Conservation (phyloP, 1,140 invertebrate species). For the Zaprionus gabonicus region DNA sequence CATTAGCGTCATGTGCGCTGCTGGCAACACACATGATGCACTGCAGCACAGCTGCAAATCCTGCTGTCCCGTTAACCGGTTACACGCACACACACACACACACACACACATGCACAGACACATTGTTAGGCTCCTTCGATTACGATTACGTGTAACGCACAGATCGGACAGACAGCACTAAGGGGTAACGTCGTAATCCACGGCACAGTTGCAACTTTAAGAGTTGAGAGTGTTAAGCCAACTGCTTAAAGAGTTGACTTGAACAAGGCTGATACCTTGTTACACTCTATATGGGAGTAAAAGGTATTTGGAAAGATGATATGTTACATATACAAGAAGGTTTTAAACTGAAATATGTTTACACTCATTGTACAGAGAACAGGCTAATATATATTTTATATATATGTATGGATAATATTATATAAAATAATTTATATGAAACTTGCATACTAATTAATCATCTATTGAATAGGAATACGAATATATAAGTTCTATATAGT, state of each 20-base stretch:
- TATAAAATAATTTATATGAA: too few relatives aligned
- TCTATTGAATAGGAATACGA: too few relatives aligned
- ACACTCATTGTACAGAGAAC: too few relatives aligned
- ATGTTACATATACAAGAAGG: too few relatives aligned
- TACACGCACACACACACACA: constrained; percentile 5
- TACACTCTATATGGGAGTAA: too few relatives aligned
- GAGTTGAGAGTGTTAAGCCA: not conserved
- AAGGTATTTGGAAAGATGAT: too few relatives aligned
- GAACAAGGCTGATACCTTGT: too few relatives aligned
- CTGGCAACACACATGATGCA: constrained; percentile 1
- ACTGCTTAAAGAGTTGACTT: not conserved
- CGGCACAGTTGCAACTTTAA: not conserved
- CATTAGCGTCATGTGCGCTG: constrained; percentile 52
- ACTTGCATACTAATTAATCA: too few relatives aligned
- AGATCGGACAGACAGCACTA: constrained; percentile 1
- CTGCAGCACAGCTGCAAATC: constrained; percentile 16
- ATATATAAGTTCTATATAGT: too few relatives aligned
- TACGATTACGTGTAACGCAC: constrained; percentile 28
- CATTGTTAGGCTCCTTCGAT: constrained; percentile 22
- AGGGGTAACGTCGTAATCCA: not conserved
- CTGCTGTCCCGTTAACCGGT: constrained; percentile 17
- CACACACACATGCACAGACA: not conserved
- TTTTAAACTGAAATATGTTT: too few relatives aligned
- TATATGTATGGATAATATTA: too few relatives aligned
- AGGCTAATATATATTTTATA: too few relatives aligned